phyloP scores from a whole-genome alignment of 2,797 vertebrate genomes.

The Spinus pinus region DNA sequence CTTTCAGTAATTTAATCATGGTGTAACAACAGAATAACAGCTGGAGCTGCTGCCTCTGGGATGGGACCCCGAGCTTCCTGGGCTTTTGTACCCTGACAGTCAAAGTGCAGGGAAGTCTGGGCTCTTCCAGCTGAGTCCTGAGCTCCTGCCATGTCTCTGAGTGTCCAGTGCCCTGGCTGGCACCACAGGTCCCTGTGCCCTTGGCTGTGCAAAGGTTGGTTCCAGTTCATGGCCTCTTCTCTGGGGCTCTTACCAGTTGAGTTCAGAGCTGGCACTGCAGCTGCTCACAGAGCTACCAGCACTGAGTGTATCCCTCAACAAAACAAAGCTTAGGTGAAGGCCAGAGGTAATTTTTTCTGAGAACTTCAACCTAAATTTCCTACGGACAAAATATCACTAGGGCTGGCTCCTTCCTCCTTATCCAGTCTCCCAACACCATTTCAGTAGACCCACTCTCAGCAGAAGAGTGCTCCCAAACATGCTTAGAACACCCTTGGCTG shows the following conservation, averaged over 20 bases:
- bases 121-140: not conserved
- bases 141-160: not conserved
- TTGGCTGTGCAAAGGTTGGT: not conserved
- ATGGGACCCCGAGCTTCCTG: not conserved
- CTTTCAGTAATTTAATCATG: not conserved
- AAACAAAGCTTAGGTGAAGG: not conserved
- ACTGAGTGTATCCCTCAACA: not conserved
- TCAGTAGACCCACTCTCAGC: not conserved
- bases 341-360: not conserved
- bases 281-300: fast-evolving
- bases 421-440: not conserved
- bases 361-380: not conserved
- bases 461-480: not conserved
- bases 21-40: not conserved
- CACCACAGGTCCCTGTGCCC: not conserved
- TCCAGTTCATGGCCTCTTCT: not conserved
- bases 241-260: not conserved
- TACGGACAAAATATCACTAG: not conserved
- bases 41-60: not conserved
- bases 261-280: not conserved
- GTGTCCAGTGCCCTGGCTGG: not conserved
- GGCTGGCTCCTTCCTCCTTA: not conserved
- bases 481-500: too few species aligned
- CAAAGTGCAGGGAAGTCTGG: not conserved
- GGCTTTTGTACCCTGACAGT: not conserved